phyloP scores from a whole-genome alignment of 92 coral and sea anemone genomes.

The Scolanthus callimorphus region DNA sequence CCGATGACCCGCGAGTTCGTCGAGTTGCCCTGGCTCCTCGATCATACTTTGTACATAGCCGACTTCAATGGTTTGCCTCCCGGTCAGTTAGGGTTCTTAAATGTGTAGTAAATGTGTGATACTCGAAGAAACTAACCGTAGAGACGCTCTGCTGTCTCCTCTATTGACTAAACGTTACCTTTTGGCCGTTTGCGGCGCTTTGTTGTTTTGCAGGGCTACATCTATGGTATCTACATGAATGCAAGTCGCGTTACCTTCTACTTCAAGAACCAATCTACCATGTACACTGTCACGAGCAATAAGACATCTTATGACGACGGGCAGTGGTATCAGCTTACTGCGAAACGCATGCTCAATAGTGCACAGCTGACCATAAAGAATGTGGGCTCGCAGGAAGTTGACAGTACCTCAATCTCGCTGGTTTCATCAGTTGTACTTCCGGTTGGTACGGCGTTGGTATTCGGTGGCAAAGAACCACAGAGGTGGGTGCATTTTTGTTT shows the following conservation, averaged over 20 bases:
- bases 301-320: slow-evolving; percentile 74
- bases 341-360: slow-evolving; percentile 75
- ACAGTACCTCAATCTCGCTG: slow-evolving; percentile 28
- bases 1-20: too few relatives aligned
- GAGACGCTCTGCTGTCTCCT: too few relatives aligned
- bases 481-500: slow-evolving; percentile 34
- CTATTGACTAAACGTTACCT: too few relatives aligned
- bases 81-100: too few relatives aligned
- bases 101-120: too few relatives aligned
- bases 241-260: slow-evolving; percentile 70
- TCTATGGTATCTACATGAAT: slow-evolving; percentile 68
- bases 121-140: too few relatives aligned
- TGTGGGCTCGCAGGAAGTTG: slow-evolving; percentile 45
- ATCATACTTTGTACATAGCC: too few relatives aligned
- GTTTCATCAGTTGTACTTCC: slow-evolving; percentile 33
- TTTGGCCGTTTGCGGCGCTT: too few relatives aligned
- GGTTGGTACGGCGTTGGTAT: slow-evolving; percentile 53
- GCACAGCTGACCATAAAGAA: slow-evolving; percentile 68
- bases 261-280: slow-evolving; percentile 42
- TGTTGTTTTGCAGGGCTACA: slow-evolving; percentile 50
- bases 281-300: slow-evolving; percentile 40
- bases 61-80: too few relatives aligned
- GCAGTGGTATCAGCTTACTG: slow-evolving; percentile 80
- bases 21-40: too few relatives aligned
- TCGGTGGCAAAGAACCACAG: slow-evolving; percentile 83